Evolutionary conservation across 2,888 invertebrate genomes (phyloP).

Genomic region (Papilio gigon): DNA sequence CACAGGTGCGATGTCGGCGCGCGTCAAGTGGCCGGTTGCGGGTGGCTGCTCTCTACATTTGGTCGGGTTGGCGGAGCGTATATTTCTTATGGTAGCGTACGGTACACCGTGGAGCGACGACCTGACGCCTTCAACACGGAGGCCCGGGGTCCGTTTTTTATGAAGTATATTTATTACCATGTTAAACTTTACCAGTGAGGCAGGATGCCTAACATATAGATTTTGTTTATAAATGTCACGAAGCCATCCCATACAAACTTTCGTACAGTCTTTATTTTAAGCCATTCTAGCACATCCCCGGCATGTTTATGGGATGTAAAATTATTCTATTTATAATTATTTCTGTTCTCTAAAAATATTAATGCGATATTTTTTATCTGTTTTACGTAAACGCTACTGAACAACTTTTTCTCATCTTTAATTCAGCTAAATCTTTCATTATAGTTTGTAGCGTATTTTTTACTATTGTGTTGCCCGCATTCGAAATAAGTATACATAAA

Average conservation of each 20-base stretch:
- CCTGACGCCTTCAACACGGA: constrained; percentile 77
- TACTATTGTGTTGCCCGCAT: constrained; percentile 37
- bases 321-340: neutral
- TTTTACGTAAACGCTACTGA: neutral
- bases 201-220: constrained; percentile 16
- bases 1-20: constrained; percentile 59
- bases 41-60: constrained; percentile 59
- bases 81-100: constrained; percentile 76
- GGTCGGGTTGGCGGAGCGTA: constrained; percentile 67
- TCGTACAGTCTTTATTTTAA: neutral
- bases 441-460: constrained; percentile 12
- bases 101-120: constrained; percentile 76
- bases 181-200: constrained; percentile 46
- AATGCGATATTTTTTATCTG: neutral
- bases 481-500: constrained; percentile 45
- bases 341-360: neutral
- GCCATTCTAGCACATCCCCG: neutral
- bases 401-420: constrained; percentile 9
- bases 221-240: constrained; percentile 3
- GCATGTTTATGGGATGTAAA: neutral
- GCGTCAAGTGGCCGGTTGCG: constrained; percentile 58
- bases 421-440: constrained; percentile 14
- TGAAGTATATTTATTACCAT: constrained; percentile 57
- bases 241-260: neutral
- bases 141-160: constrained; percentile 67